Evolutionary conservation across 1,140 invertebrate species (phyloP), one percentile per base, ranked within the genome.

Genomic region (Hyphantria cunea): DNA sequence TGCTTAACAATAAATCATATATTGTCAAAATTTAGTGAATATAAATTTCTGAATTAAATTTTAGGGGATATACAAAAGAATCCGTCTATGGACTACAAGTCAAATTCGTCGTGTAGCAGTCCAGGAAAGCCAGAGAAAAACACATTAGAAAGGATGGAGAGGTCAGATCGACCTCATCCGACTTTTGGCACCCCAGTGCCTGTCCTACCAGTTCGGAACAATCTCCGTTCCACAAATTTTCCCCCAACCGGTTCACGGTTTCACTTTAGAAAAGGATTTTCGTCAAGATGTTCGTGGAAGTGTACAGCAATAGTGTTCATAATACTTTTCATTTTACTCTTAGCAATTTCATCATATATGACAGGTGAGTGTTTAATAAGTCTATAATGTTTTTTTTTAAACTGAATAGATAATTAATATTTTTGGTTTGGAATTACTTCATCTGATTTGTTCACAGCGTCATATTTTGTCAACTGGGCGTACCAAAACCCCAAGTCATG

Each of bases 211-310:
- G 93, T 96, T 67, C 92, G 95, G 64, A 95, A 95, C 82, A 95
- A 95, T 78, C 91, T 95, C 68, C 92, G 93, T 58, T 92, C 93
- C 34, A 92, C 92, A 55, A 93, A 94, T 76, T 94, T 94, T 72
- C 92, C 94, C 17, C 93, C 93, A 15, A 76, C 83, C 9, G 93
- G 93, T 15, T 92, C 92, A 49, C 91, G 95, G 34, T 96, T 96
- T 86, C 97, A 98, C 85, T 97, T 97, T 80, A 95, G 96, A 78
- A 98, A 98, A 92, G 96, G 95, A 67, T 93, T 96, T 70, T 94
- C 96, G 17, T 96, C 95, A 37, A 94, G 94, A 85, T 98, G 97
- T 89, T 96, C 95, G 51, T 98, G 97, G 96, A 96, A 96, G 88
- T 96, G 97, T 84, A 95, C 96, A 50, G 96, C 97, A 15, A 95